Conservation (phyloP, 2,797 vertebrate species). For the Brachyrhaphis roseni region DNA sequence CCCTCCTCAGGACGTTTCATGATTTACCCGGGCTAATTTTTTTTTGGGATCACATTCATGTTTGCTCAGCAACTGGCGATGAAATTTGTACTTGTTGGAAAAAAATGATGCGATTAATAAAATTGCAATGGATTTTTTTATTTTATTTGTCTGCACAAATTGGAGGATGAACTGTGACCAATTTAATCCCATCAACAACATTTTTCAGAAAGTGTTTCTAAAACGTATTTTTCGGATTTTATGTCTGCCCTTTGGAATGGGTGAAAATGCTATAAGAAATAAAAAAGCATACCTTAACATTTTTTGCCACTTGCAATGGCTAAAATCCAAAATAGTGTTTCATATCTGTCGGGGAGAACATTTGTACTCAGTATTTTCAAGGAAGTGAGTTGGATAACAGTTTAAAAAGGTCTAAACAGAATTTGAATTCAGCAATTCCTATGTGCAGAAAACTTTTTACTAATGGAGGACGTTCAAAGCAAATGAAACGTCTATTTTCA, state of each 20-base stretch:
- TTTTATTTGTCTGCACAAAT: neutral
- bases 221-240: neutral
- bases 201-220: neutral
- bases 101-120: neutral
- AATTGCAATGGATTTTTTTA: neutral
- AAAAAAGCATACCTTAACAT: neutral
- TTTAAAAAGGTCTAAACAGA: neutral
- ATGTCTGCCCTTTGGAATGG: neutral
- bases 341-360: neutral
- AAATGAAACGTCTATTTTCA: neutral
- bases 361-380: neutral
- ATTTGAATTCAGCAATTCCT: neutral
- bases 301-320: neutral
- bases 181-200: neutral
- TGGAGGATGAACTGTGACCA: neutral
- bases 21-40: slow-evolving; percentile 66
- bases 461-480: too few relatives aligned
- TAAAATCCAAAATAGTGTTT: neutral
- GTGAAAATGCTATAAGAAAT: neutral
- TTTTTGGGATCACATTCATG: slow-evolving; percentile 49
- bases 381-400: neutral
- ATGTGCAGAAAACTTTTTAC: too few relatives aligned
- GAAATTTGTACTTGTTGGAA: neutral
- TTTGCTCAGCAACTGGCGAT: slow-evolving; percentile 30
- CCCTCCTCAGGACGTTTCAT: slow-evolving; percentile 62